These are phyloP conservation scores for Oreotrochilus melanogaster DNA, from an alignment of 2,113 vertebrate species.

Conservation along the genomic window DNA sequence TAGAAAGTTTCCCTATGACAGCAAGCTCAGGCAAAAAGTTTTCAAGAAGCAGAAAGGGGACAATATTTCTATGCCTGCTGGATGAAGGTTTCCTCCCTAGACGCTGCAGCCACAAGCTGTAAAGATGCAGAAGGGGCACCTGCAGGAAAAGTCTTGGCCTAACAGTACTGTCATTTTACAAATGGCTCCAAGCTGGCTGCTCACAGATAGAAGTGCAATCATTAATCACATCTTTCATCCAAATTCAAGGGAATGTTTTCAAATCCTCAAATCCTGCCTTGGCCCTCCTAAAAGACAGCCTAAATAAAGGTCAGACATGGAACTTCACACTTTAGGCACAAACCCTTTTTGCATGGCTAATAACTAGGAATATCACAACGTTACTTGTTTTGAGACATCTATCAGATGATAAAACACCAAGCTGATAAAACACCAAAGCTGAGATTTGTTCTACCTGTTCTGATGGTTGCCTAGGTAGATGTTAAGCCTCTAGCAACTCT, in stretches of 20 bases:
- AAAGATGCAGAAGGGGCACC: not conserved
- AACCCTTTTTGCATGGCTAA: not conserved
- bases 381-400: not conserved
- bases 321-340: not conserved
- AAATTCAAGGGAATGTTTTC: not conserved
- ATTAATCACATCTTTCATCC: conserved; percentile 39
- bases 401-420: not conserved
- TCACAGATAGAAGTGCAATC: conserved; percentile 12
- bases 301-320: not conserved
- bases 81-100: not conserved
- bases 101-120: not conserved
- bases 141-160: not conserved
- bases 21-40: not conserved
- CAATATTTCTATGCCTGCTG: not conserved
- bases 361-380: not conserved
- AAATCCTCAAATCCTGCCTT: conserved; percentile 4
- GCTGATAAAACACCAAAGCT: not conserved
- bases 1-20: not conserved
- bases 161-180: conserved; percentile 42
- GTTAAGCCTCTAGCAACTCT: not conserved
- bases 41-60: not conserved
- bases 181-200: conserved; percentile 26
- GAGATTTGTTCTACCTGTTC: not conserved
- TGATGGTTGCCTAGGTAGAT: not conserved
- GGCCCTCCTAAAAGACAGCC: not conserved